Base-by-base conservation (phyloP, 2,797 vertebrate species). In the Chrosomus eos region DNA sequence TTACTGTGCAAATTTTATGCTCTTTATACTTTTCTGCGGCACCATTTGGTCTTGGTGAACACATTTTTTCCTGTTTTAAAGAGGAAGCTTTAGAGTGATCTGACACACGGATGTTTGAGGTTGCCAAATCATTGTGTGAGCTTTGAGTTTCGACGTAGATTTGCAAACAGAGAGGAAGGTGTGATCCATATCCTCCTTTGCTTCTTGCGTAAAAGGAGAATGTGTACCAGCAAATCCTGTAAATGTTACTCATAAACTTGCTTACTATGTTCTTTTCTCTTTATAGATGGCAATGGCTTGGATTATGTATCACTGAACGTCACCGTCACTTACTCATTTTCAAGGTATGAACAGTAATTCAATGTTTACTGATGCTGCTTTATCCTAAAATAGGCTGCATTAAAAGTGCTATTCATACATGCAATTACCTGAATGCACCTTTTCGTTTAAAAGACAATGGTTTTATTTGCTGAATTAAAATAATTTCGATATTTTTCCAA, bases 21-120 rank as follows among this genome's bases (percentile, higher is more conserved):
- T 7, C 1, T 1, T 21, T 2, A 5, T 1, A 43, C 55, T 28
- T 21, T 40, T 11, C 23, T 78, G 9, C 1, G 6, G 38, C 58
- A 21, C 58, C 9, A 26, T 4, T 31, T 36, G 16, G 77, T 48
- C 16, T 55, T 28, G 3, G 2, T 81, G 23, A 26, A 36, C 28
- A 36, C 13, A 4, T 10, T 6, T 64, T 13, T 64, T 72, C 33
- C 26, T 74, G 43, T 43, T 21, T 21, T 55, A 5, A 28, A 76
- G 62, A 67, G 71, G 72, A 83, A 83, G 72, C 38, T 75, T 75
- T 5, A 11, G 21, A 40, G n/a, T 19, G 28, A 8, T 23, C 48
- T 36, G 3, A 40, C 28, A 45, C 80, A 38, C 72, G 81, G 81
- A 64, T 75, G 81, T 76, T 67, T 83, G 81, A 76, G 81, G 72